Conservation (phyloP, 2,888 invertebrate species). For the Luperina nickerlii region DNA sequence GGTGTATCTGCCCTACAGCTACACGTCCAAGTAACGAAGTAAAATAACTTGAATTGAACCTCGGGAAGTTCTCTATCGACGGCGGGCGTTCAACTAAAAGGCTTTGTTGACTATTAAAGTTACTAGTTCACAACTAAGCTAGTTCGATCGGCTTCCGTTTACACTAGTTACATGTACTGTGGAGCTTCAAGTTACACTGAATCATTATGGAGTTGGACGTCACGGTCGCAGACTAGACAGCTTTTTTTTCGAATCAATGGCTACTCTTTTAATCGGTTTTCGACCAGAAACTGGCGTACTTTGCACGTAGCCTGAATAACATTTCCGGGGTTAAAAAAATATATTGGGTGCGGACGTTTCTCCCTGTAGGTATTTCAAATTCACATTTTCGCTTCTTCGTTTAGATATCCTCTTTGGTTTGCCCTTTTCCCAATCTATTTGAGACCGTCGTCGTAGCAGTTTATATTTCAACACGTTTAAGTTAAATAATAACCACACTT, state of each 20-base stretch:
- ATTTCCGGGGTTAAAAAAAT: background rate
- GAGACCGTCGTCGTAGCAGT: background rate
- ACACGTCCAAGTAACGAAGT: slow-evolving; percentile 52
- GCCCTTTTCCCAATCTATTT: background rate
- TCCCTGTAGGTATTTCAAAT: background rate
- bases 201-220: slow-evolving; percentile 12
- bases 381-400: background rate
- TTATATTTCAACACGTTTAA: background rate
- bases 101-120: slow-evolving; percentile 49
- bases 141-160: slow-evolving; percentile 33
- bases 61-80: slow-evolving; percentile 47
- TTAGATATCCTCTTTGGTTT: background rate
- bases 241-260: background rate
- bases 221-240: background rate
- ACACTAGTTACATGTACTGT: slow-evolving; percentile 26
- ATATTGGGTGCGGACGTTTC: background rate
- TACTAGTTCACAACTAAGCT: slow-evolving; percentile 41
- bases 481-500: background rate
- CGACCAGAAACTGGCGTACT: too few relatives aligned
- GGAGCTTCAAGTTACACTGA: slow-evolving; percentile 16
- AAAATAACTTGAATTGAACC: slow-evolving; percentile 56
- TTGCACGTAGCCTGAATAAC: background rate
- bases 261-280: background rate
- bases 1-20: background rate
- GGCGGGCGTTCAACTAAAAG: slow-evolving; percentile 28